Base-by-base conservation (phyloP, 1,140 invertebrate genomes). In the Sipha flava region DNA sequence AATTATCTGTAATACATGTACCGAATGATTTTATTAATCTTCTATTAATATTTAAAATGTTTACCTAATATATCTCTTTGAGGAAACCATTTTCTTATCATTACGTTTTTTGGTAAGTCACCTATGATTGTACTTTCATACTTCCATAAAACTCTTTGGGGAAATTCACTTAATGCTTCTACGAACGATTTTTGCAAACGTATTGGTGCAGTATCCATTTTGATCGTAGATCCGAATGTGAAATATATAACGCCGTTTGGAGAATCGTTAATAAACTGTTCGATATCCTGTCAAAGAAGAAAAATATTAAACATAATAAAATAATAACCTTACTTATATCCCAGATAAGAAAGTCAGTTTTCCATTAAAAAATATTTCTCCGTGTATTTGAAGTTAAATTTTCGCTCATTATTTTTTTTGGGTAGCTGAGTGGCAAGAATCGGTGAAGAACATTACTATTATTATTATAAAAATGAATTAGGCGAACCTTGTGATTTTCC, bases 61-160 rank as follows among this genome's bases (percentile, higher is more conserved):
- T 26, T 83, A 89, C 88, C 85, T 77, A 90, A 84, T 72, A 90
- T 84, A 80, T 89, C 87, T 75, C 87, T 86, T 82, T 92, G 90
- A 0, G 90, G 90, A 21, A 90, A 82, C 90, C 90, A 91, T 72
- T 79, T 81, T 0, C 86, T 84, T 34, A 88, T 85, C 80, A 87
- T 85, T 7, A 92, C 86, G 83, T 92, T 91, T 6, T 86, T 79
- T 0, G 87, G 85, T 64, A 85, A 83, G 80, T 85, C 18, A 10
- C 5, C 40, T 23, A 79, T 21, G 6, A 40, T 80, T 57, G 54
- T 86, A 3, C 86, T 86, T 82, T 92, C 90, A 86, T 88, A 92
- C 83, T 92, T 92, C 90, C 89, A 91, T 0, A 92, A 81, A 0
- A 92, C 86, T 31, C 87, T 88, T 52, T 90, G 87, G 18, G 89